Conservation (phyloP, 2,113 vertebrate genomes). For the Pterophyllum scalare region DNA sequence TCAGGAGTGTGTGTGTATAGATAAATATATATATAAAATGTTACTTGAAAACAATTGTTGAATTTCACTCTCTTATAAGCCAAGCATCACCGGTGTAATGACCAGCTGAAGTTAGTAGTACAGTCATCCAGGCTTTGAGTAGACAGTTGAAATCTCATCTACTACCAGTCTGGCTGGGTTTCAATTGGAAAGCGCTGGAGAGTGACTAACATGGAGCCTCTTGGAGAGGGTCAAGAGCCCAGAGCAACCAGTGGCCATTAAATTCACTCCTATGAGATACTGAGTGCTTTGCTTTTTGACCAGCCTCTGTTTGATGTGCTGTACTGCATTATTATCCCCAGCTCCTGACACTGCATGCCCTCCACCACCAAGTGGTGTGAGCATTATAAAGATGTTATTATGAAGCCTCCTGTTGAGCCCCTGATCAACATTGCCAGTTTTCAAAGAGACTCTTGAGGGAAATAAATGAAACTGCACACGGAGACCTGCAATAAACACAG, state of each 20-base stretch:
- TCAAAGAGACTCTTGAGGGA: conserved; percentile 59
- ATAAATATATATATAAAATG: too few relatives aligned
- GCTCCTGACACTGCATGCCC: conserved; percentile 51
- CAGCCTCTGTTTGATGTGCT: conserved; percentile 71
- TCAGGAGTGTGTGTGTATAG: neutral
- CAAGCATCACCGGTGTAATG: conserved; percentile 34
- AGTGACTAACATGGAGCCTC: conserved; percentile 79
- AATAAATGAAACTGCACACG: conserved; percentile 39
- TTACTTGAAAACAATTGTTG: neutral
- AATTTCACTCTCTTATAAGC: conserved; percentile 22
- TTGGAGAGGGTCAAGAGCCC: conserved; percentile 79
- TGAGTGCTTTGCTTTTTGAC: conserved; percentile 79
- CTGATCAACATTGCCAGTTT: conserved; percentile 55
- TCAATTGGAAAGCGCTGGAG: conserved; percentile 78
- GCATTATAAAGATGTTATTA: conserved; percentile 65
- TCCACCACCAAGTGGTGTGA: conserved; percentile 50
- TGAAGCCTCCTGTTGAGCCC: conserved; percentile 51
- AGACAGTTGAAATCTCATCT: conserved; percentile 77
- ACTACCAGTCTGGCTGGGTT: conserved; percentile 72
- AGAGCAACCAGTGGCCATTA: conserved; percentile 78
- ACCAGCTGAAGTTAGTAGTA: conserved; percentile 31
- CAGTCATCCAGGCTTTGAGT: conserved; percentile 52
- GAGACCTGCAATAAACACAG: conserved; percentile 17
- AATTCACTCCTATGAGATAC: conserved; percentile 79
- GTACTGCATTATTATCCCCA: conserved; percentile 63